A percentile compares a stretch with the other conserved stretches of the same genome.
These are phyloP conservation scores for Ectemnius cavifrons DNA, from an alignment of 2,888 invertebrate genomes.

Conservation along the genomic window DNA sequence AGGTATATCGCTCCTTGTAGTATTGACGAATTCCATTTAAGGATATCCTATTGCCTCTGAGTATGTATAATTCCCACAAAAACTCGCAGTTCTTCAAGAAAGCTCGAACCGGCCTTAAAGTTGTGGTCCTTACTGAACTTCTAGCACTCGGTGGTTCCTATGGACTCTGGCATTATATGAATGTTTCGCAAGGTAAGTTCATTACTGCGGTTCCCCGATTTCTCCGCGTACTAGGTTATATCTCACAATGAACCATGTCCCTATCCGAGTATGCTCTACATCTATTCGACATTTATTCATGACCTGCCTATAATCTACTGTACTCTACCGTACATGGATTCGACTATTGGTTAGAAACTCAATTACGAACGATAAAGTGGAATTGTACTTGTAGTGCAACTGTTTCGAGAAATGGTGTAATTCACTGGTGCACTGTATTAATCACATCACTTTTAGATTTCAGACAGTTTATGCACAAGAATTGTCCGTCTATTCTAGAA, in stretches of 20 bases:
- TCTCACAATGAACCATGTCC: constrained; percentile 13
- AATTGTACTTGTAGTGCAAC: background rate
- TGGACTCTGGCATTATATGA: constrained; percentile 84
- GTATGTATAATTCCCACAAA: constrained; percentile 85
- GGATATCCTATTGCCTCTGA: constrained; percentile 67
- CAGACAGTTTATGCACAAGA: constrained; percentile 84
- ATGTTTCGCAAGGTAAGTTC: constrained; percentile 84
- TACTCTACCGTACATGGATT: background rate
- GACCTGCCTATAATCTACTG: background rate
- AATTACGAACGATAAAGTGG: background rate
- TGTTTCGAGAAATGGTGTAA: background rate
- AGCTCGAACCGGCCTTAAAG: constrained; percentile 73
- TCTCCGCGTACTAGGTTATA: constrained; percentile 47
- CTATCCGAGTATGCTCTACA: background rate
- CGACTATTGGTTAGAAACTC: background rate
- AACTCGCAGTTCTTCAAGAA: constrained; percentile 80
- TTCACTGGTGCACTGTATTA: background rate
- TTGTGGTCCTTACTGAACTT: constrained; percentile 82
- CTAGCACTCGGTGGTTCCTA: constrained; percentile 82
- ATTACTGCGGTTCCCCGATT: constrained; percentile 27
- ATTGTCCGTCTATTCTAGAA: constrained; percentile 84
- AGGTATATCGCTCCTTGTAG: constrained; percentile 57
- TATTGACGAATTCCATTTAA: constrained; percentile 76
- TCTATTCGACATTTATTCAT: too few species aligned
- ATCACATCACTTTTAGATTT: constrained; percentile 80